Evolutionary conservation across 2,113 vertebrate genomes (phyloP).

Genomic region (Noctilio leporinus): DNA sequence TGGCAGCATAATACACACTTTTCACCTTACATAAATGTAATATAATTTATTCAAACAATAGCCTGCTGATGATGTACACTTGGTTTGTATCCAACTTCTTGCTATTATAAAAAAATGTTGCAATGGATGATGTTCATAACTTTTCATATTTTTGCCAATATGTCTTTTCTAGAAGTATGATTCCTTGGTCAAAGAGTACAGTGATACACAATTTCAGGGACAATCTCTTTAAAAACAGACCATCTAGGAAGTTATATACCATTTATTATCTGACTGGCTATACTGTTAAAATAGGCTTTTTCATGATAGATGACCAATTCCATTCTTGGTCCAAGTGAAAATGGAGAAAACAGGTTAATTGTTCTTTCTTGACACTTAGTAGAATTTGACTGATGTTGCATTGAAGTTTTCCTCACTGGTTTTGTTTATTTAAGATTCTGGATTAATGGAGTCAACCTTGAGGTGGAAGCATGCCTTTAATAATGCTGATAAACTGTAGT

Average conservation of each 20-base stretch:
- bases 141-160: slow-evolving; percentile 6
- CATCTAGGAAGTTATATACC: neutral
- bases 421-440: slow-evolving; percentile 41
- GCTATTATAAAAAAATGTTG: neutral
- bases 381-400: slow-evolving; percentile 40
- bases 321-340: slow-evolving; percentile 14
- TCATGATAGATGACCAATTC: slow-evolving; percentile 23
- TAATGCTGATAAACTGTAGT: neutral
- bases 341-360: slow-evolving; percentile 30
- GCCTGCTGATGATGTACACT: neutral
- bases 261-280: slow-evolving; percentile 22
- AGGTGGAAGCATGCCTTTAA: slow-evolving; percentile 5
- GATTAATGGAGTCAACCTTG: slow-evolving; percentile 29
- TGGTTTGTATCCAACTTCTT: neutral
- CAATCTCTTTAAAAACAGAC: neutral
- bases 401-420: slow-evolving; percentile 16
- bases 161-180: neutral
- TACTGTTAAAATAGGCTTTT: neutral
- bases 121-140: neutral
- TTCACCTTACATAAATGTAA: neutral
- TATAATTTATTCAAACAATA: neutral
- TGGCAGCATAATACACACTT: neutral
- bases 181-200: slow-evolving; percentile 24
- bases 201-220: slow-evolving; percentile 24
- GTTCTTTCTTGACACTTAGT: slow-evolving; percentile 17